Evolutionary conservation across 2,888 invertebrate genomes (phyloP).

Genomic region (Elegia similella): DNA sequence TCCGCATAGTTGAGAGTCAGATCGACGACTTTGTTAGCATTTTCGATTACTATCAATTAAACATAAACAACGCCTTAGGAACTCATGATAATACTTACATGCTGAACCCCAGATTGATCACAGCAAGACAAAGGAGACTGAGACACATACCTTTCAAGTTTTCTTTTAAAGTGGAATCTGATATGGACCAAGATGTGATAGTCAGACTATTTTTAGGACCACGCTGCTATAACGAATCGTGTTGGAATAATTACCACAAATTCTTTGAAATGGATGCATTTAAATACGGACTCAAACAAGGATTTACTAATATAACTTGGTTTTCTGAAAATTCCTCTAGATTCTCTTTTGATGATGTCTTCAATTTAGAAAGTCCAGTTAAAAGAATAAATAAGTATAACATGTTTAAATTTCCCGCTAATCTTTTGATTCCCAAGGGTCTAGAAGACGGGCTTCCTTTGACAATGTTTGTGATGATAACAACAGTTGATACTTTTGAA

Average conservation of each 20-base stretch:
- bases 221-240: constrained; percentile 43
- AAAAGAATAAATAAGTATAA: constrained; percentile 42
- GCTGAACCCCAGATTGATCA: constrained; percentile 34
- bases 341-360: constrained; percentile 50
- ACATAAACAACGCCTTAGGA: constrained; percentile 47
- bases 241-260: constrained; percentile 49
- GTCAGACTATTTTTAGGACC: constrained; percentile 67
- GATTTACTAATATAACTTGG: constrained; percentile 56
- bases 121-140: constrained; percentile 61
- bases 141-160: constrained; percentile 53
- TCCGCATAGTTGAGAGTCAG: constrained; percentile 47
- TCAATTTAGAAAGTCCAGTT: constrained; percentile 41
- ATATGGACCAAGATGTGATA: constrained; percentile 37
- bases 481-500: constrained; percentile 40
- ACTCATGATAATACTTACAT: constrained; percentile 31
- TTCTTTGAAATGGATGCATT: constrained; percentile 65
- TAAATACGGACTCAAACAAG: constrained; percentile 42
- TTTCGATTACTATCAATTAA: constrained; percentile 57
- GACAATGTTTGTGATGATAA: constrained; percentile 64
- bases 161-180: constrained; percentile 53
- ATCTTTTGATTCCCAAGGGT: constrained; percentile 62
- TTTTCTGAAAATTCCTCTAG: constrained; percentile 45
- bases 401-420: constrained; percentile 63
- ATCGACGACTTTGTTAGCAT: constrained; percentile 52
- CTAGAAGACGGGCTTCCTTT: constrained; percentile 55